Conservation (phyloP, 2,888 invertebrate species). For the Axea sp. region DNA sequence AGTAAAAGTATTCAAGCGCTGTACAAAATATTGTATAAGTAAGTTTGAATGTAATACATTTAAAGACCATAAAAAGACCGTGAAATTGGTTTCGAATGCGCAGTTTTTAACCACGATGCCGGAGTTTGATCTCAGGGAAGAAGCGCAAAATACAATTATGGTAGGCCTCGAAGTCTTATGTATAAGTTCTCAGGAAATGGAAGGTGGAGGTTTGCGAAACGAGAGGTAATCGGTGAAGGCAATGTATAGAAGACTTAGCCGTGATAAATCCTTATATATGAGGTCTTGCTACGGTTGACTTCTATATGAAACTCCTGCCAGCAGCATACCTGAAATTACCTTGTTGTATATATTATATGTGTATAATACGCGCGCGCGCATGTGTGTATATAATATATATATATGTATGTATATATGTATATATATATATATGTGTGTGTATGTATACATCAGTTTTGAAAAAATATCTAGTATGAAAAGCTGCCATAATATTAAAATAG, state of each 20-base stretch:
- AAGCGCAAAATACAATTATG: constrained; percentile 41
- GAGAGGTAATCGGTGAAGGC: constrained; percentile 74
- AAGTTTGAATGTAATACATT: too few species aligned
- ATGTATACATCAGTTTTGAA: constrained; percentile 2
- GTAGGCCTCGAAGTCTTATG: constrained; percentile 26
- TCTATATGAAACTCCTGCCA: constrained; percentile 77
- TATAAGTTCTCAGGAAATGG: constrained; percentile 40
- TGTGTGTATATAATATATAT: neutral
- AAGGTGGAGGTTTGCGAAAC: constrained; percentile 50
- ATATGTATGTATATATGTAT: constrained; percentile 1
- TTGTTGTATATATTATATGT: constrained; percentile 61
- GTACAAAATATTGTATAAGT: too few species aligned
- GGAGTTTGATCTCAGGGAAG: constrained; percentile 16
- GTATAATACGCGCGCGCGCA: too few species aligned
- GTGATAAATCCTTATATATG: constrained; percentile 80
- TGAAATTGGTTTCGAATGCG: constrained; percentile 42
- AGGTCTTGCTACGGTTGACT: constrained; percentile 75
- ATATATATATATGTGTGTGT: neutral
- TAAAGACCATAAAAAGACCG: constrained; percentile 27
- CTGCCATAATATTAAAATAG: too few species aligned
- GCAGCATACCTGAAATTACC: constrained; percentile 76
- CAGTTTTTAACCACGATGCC: constrained; percentile 22
- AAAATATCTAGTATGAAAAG: too few species aligned
- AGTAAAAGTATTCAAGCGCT: too few species aligned
- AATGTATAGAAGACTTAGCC: constrained; percentile 79